phyloP scores from a whole-genome alignment of 1,140 invertebrate genomes.

The Trypoxylus dichotomus region DNA sequence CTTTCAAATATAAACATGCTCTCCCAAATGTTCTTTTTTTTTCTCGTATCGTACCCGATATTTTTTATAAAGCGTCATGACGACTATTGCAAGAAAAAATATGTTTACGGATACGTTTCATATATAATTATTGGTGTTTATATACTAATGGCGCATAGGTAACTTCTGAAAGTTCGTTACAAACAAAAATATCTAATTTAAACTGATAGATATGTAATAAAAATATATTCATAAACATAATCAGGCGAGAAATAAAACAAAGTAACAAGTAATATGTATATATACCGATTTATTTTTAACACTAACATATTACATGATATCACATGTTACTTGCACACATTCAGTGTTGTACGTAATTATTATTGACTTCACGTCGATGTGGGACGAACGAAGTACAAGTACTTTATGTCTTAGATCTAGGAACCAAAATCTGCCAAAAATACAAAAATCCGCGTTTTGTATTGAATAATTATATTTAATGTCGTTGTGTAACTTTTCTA shows the following conservation, averaged over 20 bases:
- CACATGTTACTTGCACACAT: slow-evolving; percentile 56
- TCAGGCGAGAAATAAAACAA: slow-evolving; percentile 47
- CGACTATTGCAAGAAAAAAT: too few species aligned
- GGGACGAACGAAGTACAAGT: slow-evolving; percentile 51
- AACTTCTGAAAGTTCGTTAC: too few species aligned
- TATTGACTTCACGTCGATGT: slow-evolving; percentile 55
- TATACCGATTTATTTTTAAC: slow-evolving; percentile 56
- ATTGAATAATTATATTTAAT: slow-evolving; percentile 13
- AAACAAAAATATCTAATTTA: too few species aligned
- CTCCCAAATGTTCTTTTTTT: too few species aligned
- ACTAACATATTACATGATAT: slow-evolving; percentile 56
- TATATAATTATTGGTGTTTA: too few species aligned
- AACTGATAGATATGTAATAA: too few species aligned
- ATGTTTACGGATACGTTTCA: too few species aligned
- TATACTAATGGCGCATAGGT: too few species aligned
- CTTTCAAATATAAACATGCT: too few species aligned
- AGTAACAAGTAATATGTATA: slow-evolving; percentile 54
- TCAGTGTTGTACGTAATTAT: slow-evolving; percentile 55
- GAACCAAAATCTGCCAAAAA: slow-evolving; percentile 15
- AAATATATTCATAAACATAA: too few species aligned
- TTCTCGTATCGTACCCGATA: too few species aligned
- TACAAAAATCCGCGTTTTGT: slow-evolving; percentile 10
- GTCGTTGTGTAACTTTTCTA: slow-evolving; percentile 20
- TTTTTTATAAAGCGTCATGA: too few species aligned
- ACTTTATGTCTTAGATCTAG: slow-evolving; percentile 36